Base-by-base conservation (phyloP, 2,113 vertebrate species). In the Bos javanicus region DNA sequence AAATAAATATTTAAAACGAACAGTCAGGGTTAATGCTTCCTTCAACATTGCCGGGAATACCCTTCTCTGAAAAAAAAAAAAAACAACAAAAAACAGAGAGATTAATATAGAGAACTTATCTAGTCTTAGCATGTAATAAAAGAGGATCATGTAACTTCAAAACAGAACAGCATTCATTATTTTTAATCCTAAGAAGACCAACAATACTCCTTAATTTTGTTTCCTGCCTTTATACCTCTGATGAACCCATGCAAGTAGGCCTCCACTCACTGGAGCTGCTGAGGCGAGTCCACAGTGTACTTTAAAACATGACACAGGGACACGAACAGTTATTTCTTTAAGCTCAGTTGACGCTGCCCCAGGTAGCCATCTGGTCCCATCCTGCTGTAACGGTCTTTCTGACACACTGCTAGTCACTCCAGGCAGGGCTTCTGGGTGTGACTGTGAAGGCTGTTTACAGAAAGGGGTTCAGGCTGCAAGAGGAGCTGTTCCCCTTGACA, bases 81-180 rank as follows among this genome's bases (percentile, higher is more conserved):
- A 6, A 12, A 6, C 9, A 48, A 48, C 46, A 48, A 48, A 48
- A 1, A 3, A 23, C 10, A 25, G 91, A 82, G 46, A 91, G 30
- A 76, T 88, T 91, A 36, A 92, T 46, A 60, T 13, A 67, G 43
- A 94, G 81, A 92, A 91, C 14, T 36, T 83, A 84, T 25, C 86
- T 96, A 56, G 26, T 88, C 57, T 94, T 87, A 54, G 78, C 26
- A 52, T 28, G 21, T 39, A 67, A 71, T 48, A 50, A 64, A 92
- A 60, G 54, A 96, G 15, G 90, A 82, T 76, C 10, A 25, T 13
- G 46, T 50, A 83, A 90, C 59, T 93, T 88, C 52, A 88, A 71
- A 97, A 97, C 87, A 86, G 82, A 88, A 52, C 3, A 17, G 56
- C 56, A 87, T 71, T 97, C 36, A 54, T 33, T 78, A 59, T 80